These are phyloP conservation scores for Paracanthobrama guichenoti DNA, from an alignment of 2,113 vertebrate genomes.

Conservation along the genomic window DNA sequence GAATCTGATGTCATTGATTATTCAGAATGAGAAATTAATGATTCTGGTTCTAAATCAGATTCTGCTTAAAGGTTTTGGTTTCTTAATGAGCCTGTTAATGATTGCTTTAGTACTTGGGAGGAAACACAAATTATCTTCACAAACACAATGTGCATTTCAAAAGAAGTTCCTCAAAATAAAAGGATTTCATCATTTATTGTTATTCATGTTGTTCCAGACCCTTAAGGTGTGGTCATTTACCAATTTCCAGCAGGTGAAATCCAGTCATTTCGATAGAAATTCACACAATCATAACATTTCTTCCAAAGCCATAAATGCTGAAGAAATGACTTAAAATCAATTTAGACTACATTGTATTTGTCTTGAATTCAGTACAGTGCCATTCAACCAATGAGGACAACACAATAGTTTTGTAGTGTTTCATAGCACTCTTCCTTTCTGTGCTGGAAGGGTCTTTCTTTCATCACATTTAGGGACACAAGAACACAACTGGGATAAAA, in stretches of 20 bases:
- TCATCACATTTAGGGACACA: conserved; percentile 5
- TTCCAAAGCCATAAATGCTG: too few relatives aligned
- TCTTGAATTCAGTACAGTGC: neutral
- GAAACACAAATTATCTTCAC: neutral
- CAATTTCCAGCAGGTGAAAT: neutral
- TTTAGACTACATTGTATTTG: neutral
- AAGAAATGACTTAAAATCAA: neutral
- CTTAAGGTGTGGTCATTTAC: neutral
- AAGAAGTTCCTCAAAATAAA: neutral
- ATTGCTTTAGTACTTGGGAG: neutral
- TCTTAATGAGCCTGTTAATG: neutral
- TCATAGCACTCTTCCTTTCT: neutral
- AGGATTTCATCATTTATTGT: neutral
- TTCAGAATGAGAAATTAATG: neutral
- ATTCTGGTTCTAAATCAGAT: neutral
- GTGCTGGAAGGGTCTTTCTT: neutral
- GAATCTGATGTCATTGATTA: neutral
- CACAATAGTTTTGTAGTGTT: neutral
- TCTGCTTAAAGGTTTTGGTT: neutral
- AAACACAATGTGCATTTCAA: neutral
- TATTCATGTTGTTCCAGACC: neutral
- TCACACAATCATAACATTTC: neutral
- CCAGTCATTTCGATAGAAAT: neutral
- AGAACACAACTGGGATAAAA: neutral
- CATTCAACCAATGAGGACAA: neutral